phyloP scores from a whole-genome alignment of 1,140 invertebrate genomes.

The Pissodes strobi region DNA sequence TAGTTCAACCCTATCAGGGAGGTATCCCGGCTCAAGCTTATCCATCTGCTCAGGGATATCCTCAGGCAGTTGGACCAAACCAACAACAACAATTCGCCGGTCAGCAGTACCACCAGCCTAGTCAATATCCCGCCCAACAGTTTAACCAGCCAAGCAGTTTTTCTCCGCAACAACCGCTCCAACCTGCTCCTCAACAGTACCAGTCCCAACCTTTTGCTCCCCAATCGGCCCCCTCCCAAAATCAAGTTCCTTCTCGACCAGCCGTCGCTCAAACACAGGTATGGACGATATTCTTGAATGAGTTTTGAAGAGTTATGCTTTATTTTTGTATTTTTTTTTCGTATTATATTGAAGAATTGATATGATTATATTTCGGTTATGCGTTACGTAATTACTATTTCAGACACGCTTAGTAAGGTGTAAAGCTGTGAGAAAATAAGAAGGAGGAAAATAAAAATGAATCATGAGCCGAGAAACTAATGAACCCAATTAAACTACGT shows the following conservation, averaged over 20 bases:
- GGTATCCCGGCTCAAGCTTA: slow-evolving; percentile 51
- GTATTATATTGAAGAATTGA: too few species aligned
- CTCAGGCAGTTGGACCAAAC: too few species aligned
- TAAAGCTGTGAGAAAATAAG: too few species aligned
- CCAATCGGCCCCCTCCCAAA: slow-evolving; percentile 41
- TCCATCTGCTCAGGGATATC: slow-evolving; percentile 41
- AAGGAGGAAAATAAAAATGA: too few species aligned
- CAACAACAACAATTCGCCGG: slow-evolving; percentile 29
- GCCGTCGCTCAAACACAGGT: slow-evolving; percentile 56
- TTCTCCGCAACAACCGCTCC: slow-evolving; percentile 13
- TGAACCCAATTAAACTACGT: too few species aligned
- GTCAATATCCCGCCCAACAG: slow-evolving; percentile 52
- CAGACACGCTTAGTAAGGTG: too few species aligned
- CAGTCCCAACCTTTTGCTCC: slow-evolving; percentile 49
- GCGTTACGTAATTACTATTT: too few species aligned
- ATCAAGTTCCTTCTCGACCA: slow-evolving; percentile 54
- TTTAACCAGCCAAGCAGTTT: slow-evolving; percentile 40
- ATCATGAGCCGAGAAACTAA: too few species aligned
- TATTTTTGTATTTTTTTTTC: slow-evolving; percentile 1
- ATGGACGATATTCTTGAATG: slow-evolving; percentile 34
- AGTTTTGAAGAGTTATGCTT: slow-evolving; percentile 3
- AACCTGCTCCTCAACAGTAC: slow-evolving; percentile 50
- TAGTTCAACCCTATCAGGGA: slow-evolving; percentile 18
- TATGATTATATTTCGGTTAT: too few species aligned
- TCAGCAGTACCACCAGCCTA: slow-evolving; percentile 33